Percentiles rank a stretch among this genome's conserved stretches.
phyloP scores from a whole-genome alignment of 2,113 vertebrate species.

The Cricetomys ansorgei region DNA sequence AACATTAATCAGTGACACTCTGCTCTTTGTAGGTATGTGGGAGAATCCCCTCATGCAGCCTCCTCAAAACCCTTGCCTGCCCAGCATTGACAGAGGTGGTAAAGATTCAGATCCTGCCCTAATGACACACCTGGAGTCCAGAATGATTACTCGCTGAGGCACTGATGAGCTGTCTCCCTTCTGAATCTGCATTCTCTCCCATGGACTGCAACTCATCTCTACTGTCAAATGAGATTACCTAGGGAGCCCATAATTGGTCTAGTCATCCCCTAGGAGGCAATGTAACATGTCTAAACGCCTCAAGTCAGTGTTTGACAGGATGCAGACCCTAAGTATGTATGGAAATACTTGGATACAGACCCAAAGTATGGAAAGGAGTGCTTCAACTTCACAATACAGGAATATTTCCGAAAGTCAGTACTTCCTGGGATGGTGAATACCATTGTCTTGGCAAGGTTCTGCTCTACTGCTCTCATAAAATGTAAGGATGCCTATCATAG shows the following conservation, averaged over 20 bases:
- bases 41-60: no score
- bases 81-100: background rate
- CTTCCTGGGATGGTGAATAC: background rate
- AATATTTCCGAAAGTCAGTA: background rate
- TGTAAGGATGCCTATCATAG: background rate
- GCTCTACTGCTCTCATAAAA: background rate
- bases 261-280: background rate
- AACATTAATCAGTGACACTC: background rate
- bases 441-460: conserved; percentile 20
- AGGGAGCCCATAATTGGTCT: background rate
- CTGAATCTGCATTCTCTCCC: background rate
- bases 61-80: background rate
- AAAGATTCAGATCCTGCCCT: background rate
- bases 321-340: background rate
- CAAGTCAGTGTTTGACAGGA: background rate
- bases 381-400: conserved; percentile 33
- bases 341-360: background rate
- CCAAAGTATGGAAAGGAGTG: background rate
- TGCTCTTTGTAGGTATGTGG: background rate
- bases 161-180: background rate
- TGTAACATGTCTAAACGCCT: background rate
- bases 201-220: background rate
- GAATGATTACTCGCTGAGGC: background rate
- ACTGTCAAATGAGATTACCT: conserved; percentile 8
- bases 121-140: background rate